These are phyloP conservation scores for Sinella curviseta DNA, from an alignment of 1,140 invertebrate genomes.

Conservation along the genomic window DNA sequence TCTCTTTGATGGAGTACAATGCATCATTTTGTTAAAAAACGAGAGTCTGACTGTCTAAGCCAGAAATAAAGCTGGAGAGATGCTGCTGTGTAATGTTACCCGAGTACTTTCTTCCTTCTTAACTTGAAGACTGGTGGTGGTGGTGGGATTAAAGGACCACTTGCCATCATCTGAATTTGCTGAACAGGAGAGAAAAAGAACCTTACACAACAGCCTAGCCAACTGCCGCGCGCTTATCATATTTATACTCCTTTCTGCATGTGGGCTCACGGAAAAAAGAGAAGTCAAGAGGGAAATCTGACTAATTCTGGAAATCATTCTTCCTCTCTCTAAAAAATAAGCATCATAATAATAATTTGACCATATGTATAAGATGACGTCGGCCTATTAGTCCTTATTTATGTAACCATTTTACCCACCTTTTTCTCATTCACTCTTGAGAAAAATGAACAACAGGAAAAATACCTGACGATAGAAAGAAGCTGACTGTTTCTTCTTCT, in stretches of 20 bases:
- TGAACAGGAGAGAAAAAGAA: too few relatives aligned
- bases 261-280: neutral
- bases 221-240: too few relatives aligned
- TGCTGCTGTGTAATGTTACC: too few relatives aligned
- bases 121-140: neutral
- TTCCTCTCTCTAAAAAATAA: neutral
- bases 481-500: too few relatives aligned
- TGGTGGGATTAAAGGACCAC: neutral
- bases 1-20: neutral
- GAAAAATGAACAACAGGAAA: neutral
- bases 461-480: neutral
- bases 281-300: neutral
- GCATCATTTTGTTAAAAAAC: constrained; percentile 6
- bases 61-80: neutral
- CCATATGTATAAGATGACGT: neutral
- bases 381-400: constrained; percentile 23
- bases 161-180: neutral
- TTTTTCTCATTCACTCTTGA: constrained; percentile 11
- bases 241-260: neutral
- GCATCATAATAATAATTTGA: constrained; percentile 4
- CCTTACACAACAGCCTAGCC: neutral
- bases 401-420: constrained; percentile 17
- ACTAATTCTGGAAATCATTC: neutral
- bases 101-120: constrained; percentile 10
- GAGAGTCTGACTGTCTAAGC: neutral